Evolutionary conservation across 2,888 invertebrate species (phyloP).

Genomic region (Kryphioiulus occultus): DNA sequence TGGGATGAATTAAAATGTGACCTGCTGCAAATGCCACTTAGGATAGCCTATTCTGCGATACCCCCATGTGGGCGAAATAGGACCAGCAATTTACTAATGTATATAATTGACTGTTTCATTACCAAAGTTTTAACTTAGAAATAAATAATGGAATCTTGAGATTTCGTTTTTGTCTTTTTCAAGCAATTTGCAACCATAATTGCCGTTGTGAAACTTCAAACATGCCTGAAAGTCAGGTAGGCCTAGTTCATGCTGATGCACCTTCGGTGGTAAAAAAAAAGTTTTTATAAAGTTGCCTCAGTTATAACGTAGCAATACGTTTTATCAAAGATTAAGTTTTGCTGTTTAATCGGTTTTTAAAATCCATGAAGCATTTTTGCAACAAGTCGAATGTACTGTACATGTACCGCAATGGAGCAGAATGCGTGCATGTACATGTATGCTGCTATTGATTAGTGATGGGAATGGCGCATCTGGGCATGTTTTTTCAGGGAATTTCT

Average conservation of each 20-base stretch:
- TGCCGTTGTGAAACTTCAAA: no score
- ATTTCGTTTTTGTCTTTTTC: neutral
- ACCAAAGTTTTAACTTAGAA: slow-evolving; percentile 2
- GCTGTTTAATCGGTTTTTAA: no score
- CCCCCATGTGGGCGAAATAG: neutral
- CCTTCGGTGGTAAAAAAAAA: no score
- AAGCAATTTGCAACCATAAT: neutral
- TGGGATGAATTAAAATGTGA: neutral
- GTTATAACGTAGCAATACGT: no score
- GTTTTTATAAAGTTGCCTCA: no score
- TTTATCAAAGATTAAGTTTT: no score
- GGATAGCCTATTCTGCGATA: neutral
- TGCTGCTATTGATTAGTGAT: neutral
- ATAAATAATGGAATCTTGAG: neutral
- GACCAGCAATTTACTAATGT: slow-evolving; percentile 11
- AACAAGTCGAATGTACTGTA: no score
- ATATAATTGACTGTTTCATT: slow-evolving; percentile 2
- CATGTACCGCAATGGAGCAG: no score
- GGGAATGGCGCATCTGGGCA: neutral
- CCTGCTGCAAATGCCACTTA: slow-evolving; percentile 1
- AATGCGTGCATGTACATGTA: no score
- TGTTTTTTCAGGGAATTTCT: neutral
- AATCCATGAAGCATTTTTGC: no score
- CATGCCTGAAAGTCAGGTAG: no score
- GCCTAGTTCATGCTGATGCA: no score